Conservation (phyloP, 2,113 vertebrate genomes). For the Dermatemys mawii region DNA sequence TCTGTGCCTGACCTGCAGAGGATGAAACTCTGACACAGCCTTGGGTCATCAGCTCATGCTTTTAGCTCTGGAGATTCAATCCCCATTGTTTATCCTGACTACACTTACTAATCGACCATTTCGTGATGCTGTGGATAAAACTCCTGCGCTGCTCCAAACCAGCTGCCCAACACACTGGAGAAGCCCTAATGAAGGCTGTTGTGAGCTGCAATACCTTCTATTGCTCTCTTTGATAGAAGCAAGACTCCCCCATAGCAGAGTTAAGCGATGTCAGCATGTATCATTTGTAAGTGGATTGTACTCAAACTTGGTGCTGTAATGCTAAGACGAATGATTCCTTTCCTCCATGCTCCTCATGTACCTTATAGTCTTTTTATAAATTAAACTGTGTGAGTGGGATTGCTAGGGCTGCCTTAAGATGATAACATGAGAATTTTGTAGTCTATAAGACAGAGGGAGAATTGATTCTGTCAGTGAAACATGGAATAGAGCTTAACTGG, state of each 20-base stretch:
- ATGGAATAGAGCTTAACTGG: neutral
- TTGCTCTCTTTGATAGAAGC: neutral
- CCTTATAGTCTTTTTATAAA: neutral
- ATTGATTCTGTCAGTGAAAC: neutral
- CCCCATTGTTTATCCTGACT: neutral
- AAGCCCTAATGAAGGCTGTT: neutral
- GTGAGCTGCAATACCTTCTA: neutral
- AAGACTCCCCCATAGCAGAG: neutral
- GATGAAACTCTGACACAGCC: neutral
- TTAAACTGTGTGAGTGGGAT: neutral
- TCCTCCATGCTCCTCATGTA: neutral
- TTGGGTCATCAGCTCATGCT: neutral
- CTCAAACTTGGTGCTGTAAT: neutral
- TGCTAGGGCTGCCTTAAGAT: neutral
- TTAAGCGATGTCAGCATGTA: neutral
- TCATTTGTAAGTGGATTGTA: neutral
- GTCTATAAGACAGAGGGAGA: neutral
- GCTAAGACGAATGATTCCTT: neutral
- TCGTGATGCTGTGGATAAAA: neutral
- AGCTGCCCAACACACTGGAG: neutral
- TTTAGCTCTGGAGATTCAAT: neutral
- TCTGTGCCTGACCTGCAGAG: neutral
- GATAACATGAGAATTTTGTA: neutral
- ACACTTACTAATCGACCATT: neutral
- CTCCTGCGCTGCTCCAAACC: neutral